Conservation (phyloP, 2,888 invertebrate genomes). For the Eupithecia vulgata region DNA sequence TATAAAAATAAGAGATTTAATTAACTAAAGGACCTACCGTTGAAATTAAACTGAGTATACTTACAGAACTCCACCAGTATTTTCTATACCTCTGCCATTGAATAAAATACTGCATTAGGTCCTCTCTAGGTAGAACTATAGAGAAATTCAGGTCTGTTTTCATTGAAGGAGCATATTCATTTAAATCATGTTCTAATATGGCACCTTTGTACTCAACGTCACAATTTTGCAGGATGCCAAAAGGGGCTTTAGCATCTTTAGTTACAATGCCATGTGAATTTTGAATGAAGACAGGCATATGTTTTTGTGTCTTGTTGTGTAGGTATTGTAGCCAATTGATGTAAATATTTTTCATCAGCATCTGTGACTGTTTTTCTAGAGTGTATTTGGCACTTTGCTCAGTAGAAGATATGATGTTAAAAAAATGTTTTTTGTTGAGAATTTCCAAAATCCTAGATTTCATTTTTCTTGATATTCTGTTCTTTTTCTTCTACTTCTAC, state of each 20-base stretch:
- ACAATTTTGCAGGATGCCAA: conserved; percentile 54
- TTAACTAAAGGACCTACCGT: neutral
- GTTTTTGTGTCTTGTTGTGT: conserved; percentile 61
- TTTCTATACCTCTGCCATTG: conserved; percentile 90
- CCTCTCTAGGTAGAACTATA: conserved; percentile 73
- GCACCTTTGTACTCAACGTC: conserved; percentile 28
- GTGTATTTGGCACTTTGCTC: conserved; percentile 50
- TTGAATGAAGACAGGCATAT: conserved; percentile 62
- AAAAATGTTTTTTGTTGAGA: conserved; percentile 62
- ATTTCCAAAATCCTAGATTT: conserved; percentile 66
- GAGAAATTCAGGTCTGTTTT: conserved; percentile 65
- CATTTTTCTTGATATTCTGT: conserved; percentile 64
- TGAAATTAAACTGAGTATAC: conserved; percentile 47
- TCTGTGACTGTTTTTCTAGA: conserved; percentile 61
- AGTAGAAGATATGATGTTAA: conserved; percentile 53
- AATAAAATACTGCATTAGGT: conserved; percentile 87
- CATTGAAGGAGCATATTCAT: conserved; percentile 45
- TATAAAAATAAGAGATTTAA: neutral
- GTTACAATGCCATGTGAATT: conserved; percentile 28
- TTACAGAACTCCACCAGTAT: conserved; percentile 93
- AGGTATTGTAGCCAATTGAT: conserved; percentile 67
- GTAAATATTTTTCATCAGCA: conserved; percentile 68
- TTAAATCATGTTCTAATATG: conserved; percentile 47
- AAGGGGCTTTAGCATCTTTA: conserved; percentile 43
- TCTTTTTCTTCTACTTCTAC: conserved; percentile 57